Evolutionary conservation across 2,888 invertebrate genomes (phyloP).

Genomic region (Epirrita christyi): DNA sequence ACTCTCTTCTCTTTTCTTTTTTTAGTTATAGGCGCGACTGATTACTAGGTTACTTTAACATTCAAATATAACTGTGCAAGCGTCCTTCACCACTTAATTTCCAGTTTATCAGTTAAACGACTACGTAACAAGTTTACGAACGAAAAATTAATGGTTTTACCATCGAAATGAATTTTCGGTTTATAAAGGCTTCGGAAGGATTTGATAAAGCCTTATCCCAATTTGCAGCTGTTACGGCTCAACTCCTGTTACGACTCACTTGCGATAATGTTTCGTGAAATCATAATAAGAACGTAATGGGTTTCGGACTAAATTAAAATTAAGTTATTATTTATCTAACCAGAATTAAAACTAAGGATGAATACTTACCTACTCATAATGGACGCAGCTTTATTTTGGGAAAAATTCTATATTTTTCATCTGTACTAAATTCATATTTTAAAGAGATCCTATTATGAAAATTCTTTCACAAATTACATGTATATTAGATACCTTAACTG

Average conservation of each 20-base stretch:
- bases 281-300: constrained; percentile 12
- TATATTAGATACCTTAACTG: too few relatives aligned
- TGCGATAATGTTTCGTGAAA: constrained; percentile 9
- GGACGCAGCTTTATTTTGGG: too few relatives aligned
- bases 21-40: too few relatives aligned
- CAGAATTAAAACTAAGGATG: too few relatives aligned
- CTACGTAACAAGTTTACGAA: constrained; percentile 10
- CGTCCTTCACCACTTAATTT: constrained; percentile 15
- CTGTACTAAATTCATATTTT: too few relatives aligned
- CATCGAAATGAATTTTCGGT: constrained; percentile 12
- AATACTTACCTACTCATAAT: too few relatives aligned
- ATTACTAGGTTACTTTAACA: too few relatives aligned
- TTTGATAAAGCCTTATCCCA: constrained; percentile 16
- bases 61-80: neutral
- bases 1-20: too few relatives aligned
- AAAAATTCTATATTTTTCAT: too few relatives aligned
- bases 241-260: neutral
- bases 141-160: constrained; percentile 8
- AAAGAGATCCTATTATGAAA: too few relatives aligned
- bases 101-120: constrained; percentile 20
- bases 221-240: constrained; percentile 13
- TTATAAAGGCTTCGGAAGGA: constrained; percentile 8
- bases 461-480: too few relatives aligned
- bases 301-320: constrained; percentile 1
- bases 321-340: too few relatives aligned